Percentiles rank a stretch among this genome's conserved stretches.
These are phyloP conservation scores for Drosophila murphyi DNA, from an alignment of 1,140 invertebrate genomes.

Conservation along the genomic window DNA sequence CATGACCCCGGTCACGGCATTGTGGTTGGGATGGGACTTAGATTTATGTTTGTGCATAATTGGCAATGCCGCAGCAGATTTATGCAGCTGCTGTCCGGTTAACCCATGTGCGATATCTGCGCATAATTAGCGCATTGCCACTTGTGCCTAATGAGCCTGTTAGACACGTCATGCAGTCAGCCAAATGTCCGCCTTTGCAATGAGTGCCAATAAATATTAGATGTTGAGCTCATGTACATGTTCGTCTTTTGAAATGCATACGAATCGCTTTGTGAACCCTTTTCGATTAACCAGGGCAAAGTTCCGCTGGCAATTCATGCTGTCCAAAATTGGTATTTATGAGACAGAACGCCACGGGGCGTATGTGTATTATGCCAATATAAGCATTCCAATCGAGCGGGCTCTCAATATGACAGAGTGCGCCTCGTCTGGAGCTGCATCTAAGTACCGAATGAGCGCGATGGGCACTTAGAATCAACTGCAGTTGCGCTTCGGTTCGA, in stretches of 20 bases:
- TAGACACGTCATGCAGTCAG: conserved; percentile 59
- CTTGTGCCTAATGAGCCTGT: conserved; percentile 82
- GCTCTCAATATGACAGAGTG: conserved; percentile 56
- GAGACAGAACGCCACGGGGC: conserved; percentile 75
- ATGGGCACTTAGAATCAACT: conserved; percentile 28
- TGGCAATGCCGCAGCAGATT: conserved; percentile 71
- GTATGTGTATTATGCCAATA: conserved; percentile 82
- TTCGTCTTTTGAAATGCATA: conserved; percentile 35
- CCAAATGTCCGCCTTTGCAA: conserved; percentile 37
- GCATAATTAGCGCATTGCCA: conserved; percentile 82
- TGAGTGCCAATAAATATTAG: conserved; percentile 69
- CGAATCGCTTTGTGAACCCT: conserved; percentile 32
- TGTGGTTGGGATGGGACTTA: conserved; percentile 2
- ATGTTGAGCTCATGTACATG: conserved; percentile 38
- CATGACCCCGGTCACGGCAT: conserved; percentile 23
- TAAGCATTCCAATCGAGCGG: conserved; percentile 62
- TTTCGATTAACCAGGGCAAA: neutral
- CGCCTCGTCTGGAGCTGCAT: conserved; percentile 20
- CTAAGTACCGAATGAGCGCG: conserved; percentile 11
- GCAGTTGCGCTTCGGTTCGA: conserved; percentile 34
- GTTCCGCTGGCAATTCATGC: conserved; percentile 60
- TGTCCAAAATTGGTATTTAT: conserved; percentile 80
- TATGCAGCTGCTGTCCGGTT: conserved; percentile 50
- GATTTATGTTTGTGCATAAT: conserved; percentile 78
- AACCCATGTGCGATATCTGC: conserved; percentile 33